These are phyloP conservation scores for Lasioglossum malachurum DNA, from an alignment of 2,888 invertebrate genomes.

Conservation along the genomic window DNA sequence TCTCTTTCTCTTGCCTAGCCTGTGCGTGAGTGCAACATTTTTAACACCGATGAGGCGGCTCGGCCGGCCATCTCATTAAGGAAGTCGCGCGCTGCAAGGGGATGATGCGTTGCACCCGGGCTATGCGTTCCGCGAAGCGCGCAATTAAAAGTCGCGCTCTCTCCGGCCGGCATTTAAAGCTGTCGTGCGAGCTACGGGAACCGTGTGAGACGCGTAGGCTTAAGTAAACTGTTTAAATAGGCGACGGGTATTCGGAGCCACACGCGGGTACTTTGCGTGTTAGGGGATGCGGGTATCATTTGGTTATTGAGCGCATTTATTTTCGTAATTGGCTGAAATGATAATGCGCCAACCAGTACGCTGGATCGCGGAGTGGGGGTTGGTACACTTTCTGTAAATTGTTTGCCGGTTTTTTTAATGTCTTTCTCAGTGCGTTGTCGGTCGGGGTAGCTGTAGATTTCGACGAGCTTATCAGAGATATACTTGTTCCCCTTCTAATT, in stretches of 20 bases:
- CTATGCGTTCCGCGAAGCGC: constrained; percentile 50
- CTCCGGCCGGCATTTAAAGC: constrained; percentile 43
- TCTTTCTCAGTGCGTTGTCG: not conserved
- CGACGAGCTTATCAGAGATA: not conserved
- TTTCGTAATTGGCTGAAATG: not conserved
- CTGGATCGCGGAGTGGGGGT: not conserved
- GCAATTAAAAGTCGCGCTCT: constrained; percentile 66
- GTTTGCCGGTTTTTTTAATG: too few species aligned
- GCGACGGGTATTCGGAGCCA: not conserved
- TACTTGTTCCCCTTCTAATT: not conserved
- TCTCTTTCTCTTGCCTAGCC: not conserved
- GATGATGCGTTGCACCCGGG: constrained; percentile 33
- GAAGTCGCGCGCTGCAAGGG: constrained; percentile 36
- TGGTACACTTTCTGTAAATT: not conserved
- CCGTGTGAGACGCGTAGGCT: not conserved
- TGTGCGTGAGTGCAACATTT: constrained; percentile 64
- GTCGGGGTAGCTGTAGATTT: too few species aligned
- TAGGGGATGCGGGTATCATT: not conserved
- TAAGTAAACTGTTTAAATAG: constrained; percentile 34
- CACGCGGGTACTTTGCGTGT: not conserved
- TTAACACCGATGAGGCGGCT: constrained; percentile 70
- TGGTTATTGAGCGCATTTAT: not conserved
- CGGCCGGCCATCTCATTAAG: constrained; percentile 70
- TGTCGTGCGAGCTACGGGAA: constrained; percentile 30
- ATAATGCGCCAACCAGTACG: too few species aligned